These are phyloP conservation scores for Cheirogaleus medius DNA, from an alignment of 2,113 vertebrate species.

Conservation along the genomic window DNA sequence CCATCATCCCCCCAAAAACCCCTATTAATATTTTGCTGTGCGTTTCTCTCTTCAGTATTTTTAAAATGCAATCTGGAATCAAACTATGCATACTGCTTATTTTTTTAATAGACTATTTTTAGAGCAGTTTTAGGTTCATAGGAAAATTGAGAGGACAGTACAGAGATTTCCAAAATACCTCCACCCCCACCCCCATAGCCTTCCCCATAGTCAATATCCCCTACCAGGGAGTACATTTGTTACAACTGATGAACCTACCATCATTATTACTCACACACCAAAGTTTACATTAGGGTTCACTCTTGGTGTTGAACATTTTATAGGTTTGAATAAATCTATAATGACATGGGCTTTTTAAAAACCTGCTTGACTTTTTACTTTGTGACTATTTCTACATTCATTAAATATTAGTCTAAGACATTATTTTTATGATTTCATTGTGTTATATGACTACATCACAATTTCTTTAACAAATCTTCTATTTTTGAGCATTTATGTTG, in stretches of 20 bases:
- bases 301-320: neutral
- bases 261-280: neutral
- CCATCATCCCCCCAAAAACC: neutral
- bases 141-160: neutral
- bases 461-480: neutral
- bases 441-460: neutral
- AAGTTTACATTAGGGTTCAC: neutral
- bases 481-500: neutral
- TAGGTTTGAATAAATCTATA: neutral
- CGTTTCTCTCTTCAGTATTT: neutral
- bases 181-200: neutral
- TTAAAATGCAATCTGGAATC: neutral
- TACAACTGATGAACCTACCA: neutral
- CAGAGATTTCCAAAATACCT: neutral
- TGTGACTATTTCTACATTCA: neutral
- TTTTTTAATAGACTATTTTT: neutral
- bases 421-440: neutral
- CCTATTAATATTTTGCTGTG: neutral
- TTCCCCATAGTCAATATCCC: neutral
- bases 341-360: neutral
- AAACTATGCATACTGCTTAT: neutral
- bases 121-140: neutral
- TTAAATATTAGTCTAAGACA: neutral
- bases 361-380: neutral
- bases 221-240: neutral